Base-by-base conservation (phyloP, 2,797 vertebrate genomes). In the Xerus rutilus region DNA sequence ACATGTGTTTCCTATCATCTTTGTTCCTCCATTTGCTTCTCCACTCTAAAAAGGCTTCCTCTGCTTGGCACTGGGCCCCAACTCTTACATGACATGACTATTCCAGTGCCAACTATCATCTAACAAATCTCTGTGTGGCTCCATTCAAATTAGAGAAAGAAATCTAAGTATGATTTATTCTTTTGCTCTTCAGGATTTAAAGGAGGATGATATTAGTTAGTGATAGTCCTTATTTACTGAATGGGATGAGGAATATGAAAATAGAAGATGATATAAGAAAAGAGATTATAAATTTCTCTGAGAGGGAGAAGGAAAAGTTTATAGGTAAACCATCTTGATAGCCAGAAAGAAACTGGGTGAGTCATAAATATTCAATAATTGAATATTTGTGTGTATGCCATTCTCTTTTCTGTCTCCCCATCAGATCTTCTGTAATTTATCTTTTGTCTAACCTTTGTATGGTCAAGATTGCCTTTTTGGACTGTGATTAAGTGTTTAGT, bases 241-340 rank as follows among this genome's bases (percentile, higher is more conserved):
- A 49, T 59, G n/a, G 20, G 0, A 25, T 45, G 32, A 84, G 15
- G 12, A 65, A 67, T 85, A 79, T 25, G 3, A 39, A 93, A 84
- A 95, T 69, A 65, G 2, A 65, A 69, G 7, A 45, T n/a, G 54
- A 45, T 12, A 17, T 25, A 57, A 35, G 5, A 12, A 89, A 74
- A 65, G 25, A 54, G 28, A 89, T 32, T 57, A 49, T 54, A 32
- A 93, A 45, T 35, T 89, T 1, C 1, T 69, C 23, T 57, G 15
- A n/a, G n/a, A 77, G 25, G 87, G 25, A 73, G 49, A 82, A 85
- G 49, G 21, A 84, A 82, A 93, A 49, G 47, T 86, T 83, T n/a
- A 69, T 5, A 72, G 7, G n/a, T 79, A 18, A 65, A 25, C 83
- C 17, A 2, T 83, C 35, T 74, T 64, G 52, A 67, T 43, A 59